Evolutionary conservation across 2,797 vertebrate genomes (phyloP).

Genomic region (Enteromius treurensis): DNA sequence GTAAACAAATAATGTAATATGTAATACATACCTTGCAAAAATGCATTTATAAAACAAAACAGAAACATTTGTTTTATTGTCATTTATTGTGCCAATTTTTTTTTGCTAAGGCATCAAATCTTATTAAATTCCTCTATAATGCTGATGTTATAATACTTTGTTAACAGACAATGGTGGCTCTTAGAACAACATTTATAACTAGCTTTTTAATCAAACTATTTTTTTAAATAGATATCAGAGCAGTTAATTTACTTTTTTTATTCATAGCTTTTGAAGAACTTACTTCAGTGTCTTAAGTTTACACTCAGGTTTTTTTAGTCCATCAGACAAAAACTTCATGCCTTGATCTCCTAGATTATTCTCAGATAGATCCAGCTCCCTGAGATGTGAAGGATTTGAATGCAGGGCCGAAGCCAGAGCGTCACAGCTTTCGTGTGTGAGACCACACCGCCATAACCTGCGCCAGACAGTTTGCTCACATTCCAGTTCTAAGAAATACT

Average conservation of each 20-base stretch:
- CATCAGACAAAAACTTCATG: conserved; percentile 4
- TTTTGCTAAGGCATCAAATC: no score
- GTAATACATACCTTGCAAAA: not conserved
- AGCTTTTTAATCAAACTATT: not conserved
- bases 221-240: not conserved
- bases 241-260: not conserved
- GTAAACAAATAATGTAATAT: not conserved
- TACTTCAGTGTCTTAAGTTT: not conserved
- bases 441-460: conserved; percentile 17
- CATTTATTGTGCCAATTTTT: no score
- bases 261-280: not conserved
- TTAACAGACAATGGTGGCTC: not conserved
- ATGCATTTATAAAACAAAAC: no score
- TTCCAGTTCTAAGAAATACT: not conserved
- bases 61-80: no score
- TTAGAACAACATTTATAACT: not conserved
- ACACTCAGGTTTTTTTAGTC: not conserved
- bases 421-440: not conserved
- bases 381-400: conserved; percentile 12
- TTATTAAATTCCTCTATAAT: not conserved
- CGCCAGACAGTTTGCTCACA: not conserved
- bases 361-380: conserved; percentile 1
- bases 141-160: not conserved
- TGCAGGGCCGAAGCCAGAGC: not conserved
- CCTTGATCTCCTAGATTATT: conserved; percentile 14